Percentiles rank a stretch among this genome's conserved stretches.
Evolutionary conservation across 2,797 vertebrate genomes (phyloP).

Genomic region (Nannoperca australis): DNA sequence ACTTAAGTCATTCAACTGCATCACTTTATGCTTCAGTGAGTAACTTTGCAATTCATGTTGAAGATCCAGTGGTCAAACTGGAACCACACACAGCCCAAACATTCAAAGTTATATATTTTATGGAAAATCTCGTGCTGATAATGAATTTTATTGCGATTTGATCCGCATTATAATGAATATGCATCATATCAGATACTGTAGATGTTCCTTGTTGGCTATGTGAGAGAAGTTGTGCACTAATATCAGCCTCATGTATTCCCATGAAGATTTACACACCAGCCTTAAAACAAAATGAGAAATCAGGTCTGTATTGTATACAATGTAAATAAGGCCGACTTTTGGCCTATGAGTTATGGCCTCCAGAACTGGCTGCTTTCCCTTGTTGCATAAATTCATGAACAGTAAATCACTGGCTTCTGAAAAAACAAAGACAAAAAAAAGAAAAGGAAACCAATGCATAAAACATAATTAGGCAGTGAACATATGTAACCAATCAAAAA

Average conservation of each 20-base stretch:
- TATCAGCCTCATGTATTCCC: slow-evolving; percentile 36
- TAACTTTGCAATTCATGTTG: slow-evolving; percentile 8
- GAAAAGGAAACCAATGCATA: slow-evolving; percentile 76
- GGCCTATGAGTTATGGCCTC: slow-evolving; percentile 85
- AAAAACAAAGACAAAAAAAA: slow-evolving; percentile 67
- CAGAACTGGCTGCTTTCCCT: slow-evolving; percentile 74
- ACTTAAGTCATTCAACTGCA: slow-evolving; percentile 39
- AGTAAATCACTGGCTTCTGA: slow-evolving; percentile 82
- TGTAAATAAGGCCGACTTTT: slow-evolving; percentile 87
- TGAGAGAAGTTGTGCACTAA: slow-evolving; percentile 37
- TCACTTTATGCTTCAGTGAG: slow-evolving; percentile 28
- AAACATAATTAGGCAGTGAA: slow-evolving; percentile 83
- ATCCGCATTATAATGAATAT: slow-evolving; percentile 29
- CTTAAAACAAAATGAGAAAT: slow-evolving; percentile 76
- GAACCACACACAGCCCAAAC: slow-evolving; percentile 1
- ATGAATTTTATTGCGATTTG: slow-evolving; percentile 7
- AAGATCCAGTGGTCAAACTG: slow-evolving; percentile 13
- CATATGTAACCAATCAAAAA: slow-evolving; percentile 79
- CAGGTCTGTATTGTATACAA: slow-evolving; percentile 77
- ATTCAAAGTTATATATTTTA: slow-evolving; percentile 12
- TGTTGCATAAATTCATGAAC: slow-evolving; percentile 86
- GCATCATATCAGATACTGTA: slow-evolving; percentile 2
- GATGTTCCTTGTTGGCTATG: slow-evolving; percentile 30
- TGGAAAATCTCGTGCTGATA: slow-evolving; percentile 4
- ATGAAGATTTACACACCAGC: slow-evolving; percentile 70